Conservation (phyloP, 2,113 vertebrate genomes). For the Charina bottae region DNA sequence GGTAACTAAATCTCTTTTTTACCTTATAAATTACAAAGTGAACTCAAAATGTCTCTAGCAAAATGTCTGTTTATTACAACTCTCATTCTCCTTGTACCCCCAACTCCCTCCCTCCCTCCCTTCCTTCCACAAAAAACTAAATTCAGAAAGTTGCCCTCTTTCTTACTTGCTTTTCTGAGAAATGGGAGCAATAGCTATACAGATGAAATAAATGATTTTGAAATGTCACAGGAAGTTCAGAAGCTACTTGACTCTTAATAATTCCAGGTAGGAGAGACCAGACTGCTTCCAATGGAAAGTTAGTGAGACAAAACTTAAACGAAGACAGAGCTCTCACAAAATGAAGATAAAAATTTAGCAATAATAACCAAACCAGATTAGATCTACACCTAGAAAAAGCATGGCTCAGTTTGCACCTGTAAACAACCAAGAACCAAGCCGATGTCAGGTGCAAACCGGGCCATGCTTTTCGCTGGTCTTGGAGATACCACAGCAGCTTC, state of each 20-base stretch:
- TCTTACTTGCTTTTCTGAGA: neutral
- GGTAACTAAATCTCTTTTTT: neutral
- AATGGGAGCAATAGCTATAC: neutral
- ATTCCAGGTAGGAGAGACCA: neutral
- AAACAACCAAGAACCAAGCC: no score
- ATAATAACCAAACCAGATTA: no score
- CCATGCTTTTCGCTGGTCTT: neutral
- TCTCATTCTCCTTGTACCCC: neutral
- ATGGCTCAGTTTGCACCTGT: neutral
- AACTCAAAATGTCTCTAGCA: neutral
- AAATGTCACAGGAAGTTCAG: neutral
- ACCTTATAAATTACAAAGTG: neutral
- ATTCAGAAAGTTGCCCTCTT: neutral
- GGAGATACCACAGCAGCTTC: neutral
- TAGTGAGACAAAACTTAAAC: neutral
- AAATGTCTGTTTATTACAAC: neutral
- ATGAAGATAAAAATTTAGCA: neutral
- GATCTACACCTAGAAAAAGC: neutral
- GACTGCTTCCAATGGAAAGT: neutral
- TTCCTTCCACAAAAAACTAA: neutral
- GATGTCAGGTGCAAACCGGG: no score
- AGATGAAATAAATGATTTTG: neutral
- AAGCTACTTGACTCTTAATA: neutral
- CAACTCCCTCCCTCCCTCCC: neutral
- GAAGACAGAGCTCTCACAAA: neutral